Base-by-base conservation (phyloP, 2,888 invertebrate species). In the Griposia aprilina region DNA sequence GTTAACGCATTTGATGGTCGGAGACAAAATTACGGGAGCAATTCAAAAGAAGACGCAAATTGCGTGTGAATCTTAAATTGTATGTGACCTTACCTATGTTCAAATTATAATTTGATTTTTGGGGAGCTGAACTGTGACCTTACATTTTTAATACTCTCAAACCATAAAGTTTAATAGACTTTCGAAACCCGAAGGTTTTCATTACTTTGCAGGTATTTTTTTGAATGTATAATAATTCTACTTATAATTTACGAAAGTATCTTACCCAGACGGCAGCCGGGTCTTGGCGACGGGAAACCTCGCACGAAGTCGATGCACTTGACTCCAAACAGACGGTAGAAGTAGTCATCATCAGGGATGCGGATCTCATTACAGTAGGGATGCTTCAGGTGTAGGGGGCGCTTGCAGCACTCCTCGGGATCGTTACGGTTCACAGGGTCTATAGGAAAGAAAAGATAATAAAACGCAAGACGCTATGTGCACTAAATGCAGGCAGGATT, bases 291-390 rank as follows among this genome's bases (percentile, higher is more conserved):
- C 23, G 99, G 99, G 94, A 99, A 98, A 62, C 98, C 98, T 89
- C 99, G 97, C 20, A 99, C 99, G 92, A 99, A 99, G 95, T 99
- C 98, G 92, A 99, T 98, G 93, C 99, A 99, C 92, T 98, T 98
- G 72, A 99, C 98, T 87, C 98, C 97, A 94, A 98, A 99, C 62
- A 98, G 96, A 10, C 98, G 97, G 97, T 98, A 99, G 97, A 99
- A 99, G 93, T 98, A 98, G 93, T 99, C 99, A 92, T 99, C 98
- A 87, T 98, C 98, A 0, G 99, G 99, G 70, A 99, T 98, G 76
- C 97, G 97, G 89, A 99, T 98, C 96, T 99, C 99, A 94, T 99
- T 98, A 93, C 99, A 99, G 93, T 99, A 99, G 0, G 99, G 99
- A 95, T 99, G 99, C 93, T 98, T 98, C 74, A 98, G 97, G 90